Evolutionary conservation across 2,888 invertebrate genomes (phyloP).

Genomic region (Hipparchia semele): DNA sequence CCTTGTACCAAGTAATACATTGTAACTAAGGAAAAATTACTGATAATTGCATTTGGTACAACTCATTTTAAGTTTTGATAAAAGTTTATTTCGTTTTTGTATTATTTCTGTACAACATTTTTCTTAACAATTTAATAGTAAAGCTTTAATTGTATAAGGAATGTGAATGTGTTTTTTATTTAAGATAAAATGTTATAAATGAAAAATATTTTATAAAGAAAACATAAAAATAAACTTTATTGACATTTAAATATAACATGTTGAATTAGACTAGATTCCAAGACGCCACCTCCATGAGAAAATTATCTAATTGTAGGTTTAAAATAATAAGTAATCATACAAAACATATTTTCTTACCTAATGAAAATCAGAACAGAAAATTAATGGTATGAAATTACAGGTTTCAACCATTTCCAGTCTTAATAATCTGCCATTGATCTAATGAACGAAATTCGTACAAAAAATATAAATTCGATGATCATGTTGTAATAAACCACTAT

Average conservation of each 20-base stretch:
- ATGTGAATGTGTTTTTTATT: constrained; percentile 23
- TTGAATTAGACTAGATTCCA: constrained; percentile 59
- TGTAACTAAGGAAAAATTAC: neutral
- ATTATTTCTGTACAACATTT: neutral
- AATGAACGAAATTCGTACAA: too few relatives aligned
- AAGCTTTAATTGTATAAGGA: constrained; percentile 11
- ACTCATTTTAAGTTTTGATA: neutral
- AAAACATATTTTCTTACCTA: too few relatives aligned
- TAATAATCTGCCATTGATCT: too few relatives aligned
- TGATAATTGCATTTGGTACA: neutral
- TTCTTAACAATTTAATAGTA: neutral
- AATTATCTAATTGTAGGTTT: neutral
- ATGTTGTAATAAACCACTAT: too few relatives aligned
- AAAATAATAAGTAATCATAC: too few relatives aligned
- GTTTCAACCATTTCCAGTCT: too few relatives aligned
- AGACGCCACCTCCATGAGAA: constrained; percentile 1
- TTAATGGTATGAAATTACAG: too few relatives aligned
- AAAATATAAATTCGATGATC: too few relatives aligned
- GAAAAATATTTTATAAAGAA: constrained; percentile 60
- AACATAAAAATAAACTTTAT: constrained; percentile 81
- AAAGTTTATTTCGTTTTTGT: neutral
- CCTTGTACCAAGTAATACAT: constrained; percentile 44
- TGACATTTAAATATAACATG: constrained; percentile 71
- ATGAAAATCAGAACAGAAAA: too few relatives aligned
- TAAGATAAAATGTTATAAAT: constrained; percentile 29